These are phyloP conservation scores for Gnathonemus longibarbis DNA, from an alignment of 2,113 vertebrate species.

Conservation along the genomic window DNA sequence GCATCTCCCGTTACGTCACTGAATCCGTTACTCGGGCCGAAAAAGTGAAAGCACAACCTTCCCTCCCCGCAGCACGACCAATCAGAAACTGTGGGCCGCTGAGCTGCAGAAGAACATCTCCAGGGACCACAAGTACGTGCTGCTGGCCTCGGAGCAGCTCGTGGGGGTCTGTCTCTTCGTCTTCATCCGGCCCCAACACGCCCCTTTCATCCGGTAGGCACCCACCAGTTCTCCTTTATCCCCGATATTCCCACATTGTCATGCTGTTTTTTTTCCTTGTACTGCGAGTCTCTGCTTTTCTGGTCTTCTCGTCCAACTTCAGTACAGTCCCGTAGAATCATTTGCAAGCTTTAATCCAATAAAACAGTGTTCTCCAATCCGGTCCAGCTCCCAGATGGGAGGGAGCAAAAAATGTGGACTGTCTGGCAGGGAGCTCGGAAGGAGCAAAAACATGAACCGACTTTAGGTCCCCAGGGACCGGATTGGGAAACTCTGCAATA, in stretches of 20 bases:
- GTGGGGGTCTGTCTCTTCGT: slow-evolving; percentile 96
- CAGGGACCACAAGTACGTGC: slow-evolving; percentile 89
- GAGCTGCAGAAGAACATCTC: slow-evolving; percentile 95
- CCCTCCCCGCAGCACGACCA: slow-evolving; percentile 76
- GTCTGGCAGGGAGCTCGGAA: neutral
- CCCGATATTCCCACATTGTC: neutral
- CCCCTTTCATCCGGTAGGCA: slow-evolving; percentile 88
- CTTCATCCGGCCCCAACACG: slow-evolving; percentile 92
- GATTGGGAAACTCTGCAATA: neutral
- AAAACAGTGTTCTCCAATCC: neutral
- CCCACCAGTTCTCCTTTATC: neutral
- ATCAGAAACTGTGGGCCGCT: slow-evolving; percentile 95
- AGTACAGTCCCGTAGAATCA: neutral
- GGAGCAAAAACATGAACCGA: neutral
- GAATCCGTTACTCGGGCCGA: neutral
- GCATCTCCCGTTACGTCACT: neutral
- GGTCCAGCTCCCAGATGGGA: neutral
- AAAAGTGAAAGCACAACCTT: neutral
- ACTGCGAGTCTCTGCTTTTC: neutral
- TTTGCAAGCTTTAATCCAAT: neutral
- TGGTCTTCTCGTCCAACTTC: neutral
- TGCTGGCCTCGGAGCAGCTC: slow-evolving; percentile 92
- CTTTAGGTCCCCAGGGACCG: neutral
- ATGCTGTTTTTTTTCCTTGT: neutral
- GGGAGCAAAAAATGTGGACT: neutral